Evolutionary conservation across 2,888 invertebrate species (phyloP).

Genomic region (Drosophila sordidula): DNA sequence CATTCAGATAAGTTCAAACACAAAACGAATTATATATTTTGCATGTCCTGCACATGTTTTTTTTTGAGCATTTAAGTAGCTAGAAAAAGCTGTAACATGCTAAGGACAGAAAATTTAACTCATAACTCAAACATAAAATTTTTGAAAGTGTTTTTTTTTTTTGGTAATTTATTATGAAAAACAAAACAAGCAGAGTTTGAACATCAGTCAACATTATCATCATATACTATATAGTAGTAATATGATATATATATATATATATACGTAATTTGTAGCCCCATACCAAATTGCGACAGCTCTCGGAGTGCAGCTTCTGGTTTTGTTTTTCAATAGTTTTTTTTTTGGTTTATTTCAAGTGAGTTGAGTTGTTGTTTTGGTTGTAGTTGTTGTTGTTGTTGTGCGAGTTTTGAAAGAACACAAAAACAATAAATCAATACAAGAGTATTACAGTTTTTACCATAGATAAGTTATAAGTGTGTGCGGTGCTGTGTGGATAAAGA

Average conservation of each 20-base stretch:
- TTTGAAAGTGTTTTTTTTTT: neutral
- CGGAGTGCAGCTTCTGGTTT: slow-evolving; percentile 85
- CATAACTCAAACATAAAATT: slow-evolving; percentile 25
- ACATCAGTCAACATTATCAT: slow-evolving; percentile 69
- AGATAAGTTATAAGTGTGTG: slow-evolving; percentile 35
- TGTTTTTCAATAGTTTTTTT: slow-evolving; percentile 56
- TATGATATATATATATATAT: slow-evolving; percentile 16
- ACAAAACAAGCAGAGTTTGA: slow-evolving; percentile 75
- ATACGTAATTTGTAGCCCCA: slow-evolving; percentile 68
- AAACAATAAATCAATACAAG: slow-evolving; percentile 65
- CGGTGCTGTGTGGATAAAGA: slow-evolving; percentile 49
- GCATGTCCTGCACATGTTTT: slow-evolving; percentile 30
- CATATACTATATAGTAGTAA: slow-evolving; percentile 36
- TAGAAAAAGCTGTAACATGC: slow-evolving; percentile 13
- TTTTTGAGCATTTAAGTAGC: slow-evolving; percentile 18
- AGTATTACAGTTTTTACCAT: slow-evolving; percentile 51
- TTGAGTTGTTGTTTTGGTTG: slow-evolving; percentile 45
- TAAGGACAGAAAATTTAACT: slow-evolving; percentile 14
- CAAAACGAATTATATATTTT: slow-evolving; percentile 13
- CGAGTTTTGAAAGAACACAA: slow-evolving; percentile 67
- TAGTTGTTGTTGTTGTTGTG: slow-evolving; percentile 58
- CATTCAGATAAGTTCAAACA: neutral
- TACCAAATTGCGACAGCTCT: slow-evolving; percentile 86
- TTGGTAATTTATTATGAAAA: slow-evolving; percentile 51
- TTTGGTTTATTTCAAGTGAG: slow-evolving; percentile 18